Base-by-base conservation (phyloP, 2,888 invertebrate species). In the Spodoptera exigua region DNA sequence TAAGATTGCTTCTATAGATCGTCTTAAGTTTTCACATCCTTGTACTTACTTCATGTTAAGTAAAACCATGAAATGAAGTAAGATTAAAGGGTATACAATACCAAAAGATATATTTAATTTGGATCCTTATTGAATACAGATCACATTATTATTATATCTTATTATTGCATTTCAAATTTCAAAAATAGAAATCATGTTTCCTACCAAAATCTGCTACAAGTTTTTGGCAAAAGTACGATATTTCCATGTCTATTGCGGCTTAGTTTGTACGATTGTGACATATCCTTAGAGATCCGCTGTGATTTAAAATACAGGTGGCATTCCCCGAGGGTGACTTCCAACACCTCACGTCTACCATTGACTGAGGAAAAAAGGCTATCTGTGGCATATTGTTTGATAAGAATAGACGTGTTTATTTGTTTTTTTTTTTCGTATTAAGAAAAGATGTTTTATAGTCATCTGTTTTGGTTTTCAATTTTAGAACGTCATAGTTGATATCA, bases 231-330 rank as follows among this genome's bases (percentile, higher is more conserved):
- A 11, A 35, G 14, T 16, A 32, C 44, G 13, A 52, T 47, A 60
- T 54, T 49, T 62, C 49, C 37, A 16, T 27, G 49, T 57, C 36
- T 40, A 55, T 45, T 45, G 56, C 41, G 64, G 70, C 73, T 67
- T 79, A 73, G 72, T 72, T 63, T 66, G 45, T 49, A 55, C 61
- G 67, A 79, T 79, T 72, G 78, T 70, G 78, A 78, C 76, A 74
- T 57, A 59, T 64, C 76, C 80, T 66, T 37, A 18, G 74, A 72
- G 82, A 77, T 62, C 39, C 51, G 61, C 62, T 62, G 68, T 79
- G 81, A 81, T 83, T 83, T 81, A 80, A 76, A 80, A 74, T 78
- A 74, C 64, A 67, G 54, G 40, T 43, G 73, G 78, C 76, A 60
- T 56, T 27, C 70, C 77, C 71, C 78, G 11, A 12, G 74, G 70